Conservation (phyloP, 2,113 vertebrate genomes). For the Rhinopomastus cyanomelas region DNA sequence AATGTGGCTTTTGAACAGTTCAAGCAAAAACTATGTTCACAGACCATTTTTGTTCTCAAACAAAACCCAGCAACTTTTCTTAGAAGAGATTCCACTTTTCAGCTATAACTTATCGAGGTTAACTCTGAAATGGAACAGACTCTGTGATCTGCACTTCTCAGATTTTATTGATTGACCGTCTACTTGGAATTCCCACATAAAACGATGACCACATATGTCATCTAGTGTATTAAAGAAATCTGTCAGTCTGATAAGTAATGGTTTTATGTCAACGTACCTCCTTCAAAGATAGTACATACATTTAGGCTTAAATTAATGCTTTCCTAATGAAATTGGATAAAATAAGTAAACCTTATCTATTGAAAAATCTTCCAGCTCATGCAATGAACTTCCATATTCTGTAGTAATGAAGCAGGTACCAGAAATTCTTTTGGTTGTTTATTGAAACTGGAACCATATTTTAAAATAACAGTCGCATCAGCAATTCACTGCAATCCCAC, state of each 20-base stretch:
- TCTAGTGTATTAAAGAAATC: not conserved
- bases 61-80: not conserved
- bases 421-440: not conserved
- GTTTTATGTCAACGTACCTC: not conserved
- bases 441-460: slow-evolving; percentile 2
- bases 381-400: not conserved
- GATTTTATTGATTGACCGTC: not conserved
- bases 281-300: not conserved
- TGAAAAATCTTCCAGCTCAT: slow-evolving; percentile 3
- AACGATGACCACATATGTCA: not conserved
- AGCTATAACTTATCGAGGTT: fast-evolving
- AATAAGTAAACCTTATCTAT: not conserved
- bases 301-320: not conserved
- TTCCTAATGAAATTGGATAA: too few relatives aligned
- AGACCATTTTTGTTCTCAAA: not conserved
- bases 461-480: slow-evolving; percentile 7
- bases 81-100: not conserved
- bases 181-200: not conserved
- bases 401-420: not conserved
- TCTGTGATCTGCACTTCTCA: fast-evolving
- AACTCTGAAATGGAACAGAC: not conserved
- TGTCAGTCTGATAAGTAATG: not conserved
- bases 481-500: not conserved
- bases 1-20: not conserved
- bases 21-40: not conserved